Base-by-base conservation (phyloP, 1,140 invertebrate genomes). In the Neodiprion pinetum region DNA sequence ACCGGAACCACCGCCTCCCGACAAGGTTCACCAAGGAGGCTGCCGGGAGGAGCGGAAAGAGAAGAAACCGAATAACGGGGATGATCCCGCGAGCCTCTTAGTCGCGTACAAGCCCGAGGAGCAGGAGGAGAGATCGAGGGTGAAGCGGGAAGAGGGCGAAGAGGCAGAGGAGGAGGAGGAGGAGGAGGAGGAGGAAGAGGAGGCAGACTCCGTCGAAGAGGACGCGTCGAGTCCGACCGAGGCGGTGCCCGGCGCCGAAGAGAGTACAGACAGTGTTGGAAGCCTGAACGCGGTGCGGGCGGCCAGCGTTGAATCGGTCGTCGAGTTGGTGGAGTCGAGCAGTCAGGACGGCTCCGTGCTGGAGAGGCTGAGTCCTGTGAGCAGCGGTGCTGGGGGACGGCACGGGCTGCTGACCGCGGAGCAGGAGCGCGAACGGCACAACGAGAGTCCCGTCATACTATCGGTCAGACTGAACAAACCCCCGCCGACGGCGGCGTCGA, bases 291-390 rank as follows among this genome's bases (percentile, higher is more conserved):
- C 23, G 17, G 67, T 69, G 17, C 67, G 71, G 23, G 74, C 70
- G n/a, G 70, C 69, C 14, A 75, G 73, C 74, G 75, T 75, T 28
- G 77, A 73, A 69, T 70, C 74, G 67, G 74, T 69, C 71, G 82
- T 80, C 73, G 79, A 84, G 75, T 75, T 81, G 75, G 76, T 83
- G 75, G 83, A 85, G 79, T 81, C 81, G 72, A 81, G 80, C 73
- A 83, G 83, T 84, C 82, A 83, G 75, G 85, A 86, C 76, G 78
- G 84, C 86, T 78, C 81, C 86, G 86, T 87, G 85, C 86, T 88
- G 86, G 86, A 88, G 85, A 88, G 86, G 78, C 82, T 88, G 85
- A 87, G 85, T 82, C 86, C 87, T 66, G 72, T 88, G 80, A 82
- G 80, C 75, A 78, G 80, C 77, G 82, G 78, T 80, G 84, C 77